Evolutionary conservation across 2,888 invertebrate species (phyloP), one percentile per base, ranked within the genome.

Genomic region (Eulithis prunata): DNA sequence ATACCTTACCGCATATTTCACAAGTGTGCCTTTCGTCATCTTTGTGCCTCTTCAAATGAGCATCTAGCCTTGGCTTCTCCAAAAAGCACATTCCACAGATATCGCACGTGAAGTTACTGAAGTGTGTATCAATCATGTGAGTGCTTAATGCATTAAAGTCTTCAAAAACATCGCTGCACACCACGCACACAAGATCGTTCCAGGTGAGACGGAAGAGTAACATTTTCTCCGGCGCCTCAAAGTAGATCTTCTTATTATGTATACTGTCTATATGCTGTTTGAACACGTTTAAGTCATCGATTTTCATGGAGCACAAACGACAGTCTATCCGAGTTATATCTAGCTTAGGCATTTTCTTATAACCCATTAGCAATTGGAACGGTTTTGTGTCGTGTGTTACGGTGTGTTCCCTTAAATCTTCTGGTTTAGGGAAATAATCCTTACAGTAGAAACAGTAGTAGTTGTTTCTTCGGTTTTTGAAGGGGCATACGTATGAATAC

Each of bases 11-110:
- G 69, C 94, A 94, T 0, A 92, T 82, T 36, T 93, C 91, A 62
- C 95, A 95, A 0, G 90, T 91, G 69, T 93, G 90, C 0, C 86
- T 83, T 38, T 94, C 94, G 62, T 93, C 94, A 55, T 94, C 93
- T 1, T 89, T 89, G 46, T 93, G 93, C 5, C 89, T 66, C 45
- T 89, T 90, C 38, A 90, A 60, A 78, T 94, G 94, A 0, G 91
- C 94, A 13, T 91, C 91, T 12, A 94, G 69, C 1, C 94, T 82
- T 0, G 93, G 86, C 47, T 91, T 91, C 66, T 94, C 93, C 0
- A 93, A 71, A 72, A 94, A 94, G 6, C 91, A 90, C 38, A 92
- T 89, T 0, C 93, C 90, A 56, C 91, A 92, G 0, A 91, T 75
- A 66, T 91, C 91, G 60, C 93, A 93, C 0, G 91, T 90, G 41